phyloP scores from a whole-genome alignment of 2,888 invertebrate species.

The Chaetoderma sp. region DNA sequence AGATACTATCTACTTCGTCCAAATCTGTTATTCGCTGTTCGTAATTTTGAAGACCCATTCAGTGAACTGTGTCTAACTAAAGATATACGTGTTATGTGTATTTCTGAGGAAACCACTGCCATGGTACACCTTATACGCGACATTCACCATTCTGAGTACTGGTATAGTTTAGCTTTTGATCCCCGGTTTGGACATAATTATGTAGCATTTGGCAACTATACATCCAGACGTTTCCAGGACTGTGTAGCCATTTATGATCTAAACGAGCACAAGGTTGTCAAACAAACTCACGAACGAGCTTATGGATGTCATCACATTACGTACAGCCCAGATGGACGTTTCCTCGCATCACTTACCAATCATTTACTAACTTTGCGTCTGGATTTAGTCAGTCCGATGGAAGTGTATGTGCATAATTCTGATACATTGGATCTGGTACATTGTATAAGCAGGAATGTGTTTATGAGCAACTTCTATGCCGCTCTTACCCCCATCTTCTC shows the following conservation, averaged over 20 bases:
- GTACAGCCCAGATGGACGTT: conserved; percentile 24
- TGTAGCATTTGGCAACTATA: conserved; percentile 31
- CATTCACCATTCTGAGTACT: conserved; percentile 22
- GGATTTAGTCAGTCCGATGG: conserved; percentile 27
- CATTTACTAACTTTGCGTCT: conserved; percentile 22
- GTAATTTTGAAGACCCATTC: conserved; percentile 29
- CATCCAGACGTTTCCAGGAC: conserved; percentile 15
- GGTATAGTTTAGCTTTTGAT: conserved; percentile 32
- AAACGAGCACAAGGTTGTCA: conserved; percentile 7
- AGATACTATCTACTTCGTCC: conserved; percentile 26
- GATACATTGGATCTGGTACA: conserved; percentile 22
- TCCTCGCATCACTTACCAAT: conserved; percentile 26
- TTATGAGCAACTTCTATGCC: conserved; percentile 30
- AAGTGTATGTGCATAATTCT: conserved; percentile 25
- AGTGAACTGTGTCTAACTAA: conserved; percentile 28
- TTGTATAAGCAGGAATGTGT: conserved; percentile 12
- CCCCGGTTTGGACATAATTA: conserved; percentile 17
- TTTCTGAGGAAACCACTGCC: conserved; percentile 17
- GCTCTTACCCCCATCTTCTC: conserved; percentile 29
- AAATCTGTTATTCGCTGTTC: conserved; percentile 29
- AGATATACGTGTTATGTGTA: conserved; percentile 27
- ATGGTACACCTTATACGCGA: conserved; percentile 25
- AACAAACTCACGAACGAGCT: conserved; percentile 9
- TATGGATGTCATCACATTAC: conserved; percentile 26
- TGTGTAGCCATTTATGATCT: conserved; percentile 25